Base-by-base conservation (phyloP, 2,113 vertebrate genomes). In the Phainopepla nitens region DNA sequence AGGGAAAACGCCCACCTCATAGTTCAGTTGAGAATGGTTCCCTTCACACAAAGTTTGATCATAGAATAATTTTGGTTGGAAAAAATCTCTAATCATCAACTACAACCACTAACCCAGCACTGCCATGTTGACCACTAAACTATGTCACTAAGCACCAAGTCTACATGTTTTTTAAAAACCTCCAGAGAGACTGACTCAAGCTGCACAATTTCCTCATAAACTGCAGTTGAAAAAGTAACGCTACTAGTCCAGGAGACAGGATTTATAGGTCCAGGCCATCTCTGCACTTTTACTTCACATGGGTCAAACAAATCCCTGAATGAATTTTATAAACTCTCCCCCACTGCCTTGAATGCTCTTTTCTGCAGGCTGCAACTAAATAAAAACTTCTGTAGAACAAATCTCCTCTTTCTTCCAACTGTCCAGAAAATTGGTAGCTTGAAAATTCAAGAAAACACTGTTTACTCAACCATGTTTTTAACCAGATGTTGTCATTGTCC, bases 191-290 rank as follows among this genome's bases (percentile, higher is more conserved):
- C 9, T 54, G 27, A 61, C 13, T 80, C 60, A 49, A 9, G 1
- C 7, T 35, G 27, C 41, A 54, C 11, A 23, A 61, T 36, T 86
- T 94, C 68, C 84, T 95, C 60, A 69, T 51, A 75, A 95, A 62
- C 2, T 31, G 29, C 39, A 57, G 56, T 89, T 51, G 95, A 58
- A 82, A 95, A 94, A 93, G 58, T 54, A 77, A 42, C 15, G 70
- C 61, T 90, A 51, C 39, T 45, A 77, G 82, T 91, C 45, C 39
- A 78, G 19, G 33, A 92, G 65, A 87, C 33, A 54, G 85, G 82
- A 96, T 85, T 96, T 89, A 76, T 5, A 89, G 96, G 68, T 71
- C 50, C 82, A 87, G 70, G 49, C 50, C 58, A 95, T 94, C 79
- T 87, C 89, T 93, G 17, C 2, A 28, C 41, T 51, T 61, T 14